phyloP scores from a whole-genome alignment of 2,888 invertebrate species.

The Aelia acuminata region DNA sequence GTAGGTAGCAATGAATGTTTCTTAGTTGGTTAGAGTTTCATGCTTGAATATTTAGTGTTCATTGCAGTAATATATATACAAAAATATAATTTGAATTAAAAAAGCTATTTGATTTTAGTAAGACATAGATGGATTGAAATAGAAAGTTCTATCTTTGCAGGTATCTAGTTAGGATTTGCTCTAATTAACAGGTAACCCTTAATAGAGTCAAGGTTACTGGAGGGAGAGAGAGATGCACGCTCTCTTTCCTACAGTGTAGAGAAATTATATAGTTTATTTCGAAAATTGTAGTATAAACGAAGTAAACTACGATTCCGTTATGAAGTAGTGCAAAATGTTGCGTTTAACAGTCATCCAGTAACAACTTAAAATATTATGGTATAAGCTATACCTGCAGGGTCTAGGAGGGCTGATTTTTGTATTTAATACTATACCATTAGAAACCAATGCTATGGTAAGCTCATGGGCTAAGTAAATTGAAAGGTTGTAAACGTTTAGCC shows the following conservation, averaged over 20 bases:
- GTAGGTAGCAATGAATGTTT: no score
- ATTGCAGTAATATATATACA: no score
- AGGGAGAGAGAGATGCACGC: not conserved
- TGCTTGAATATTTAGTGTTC: no score
- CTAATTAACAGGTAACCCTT: not conserved
- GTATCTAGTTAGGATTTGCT: slow-evolving; percentile 3
- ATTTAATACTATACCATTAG: no score
- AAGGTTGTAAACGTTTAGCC: no score
- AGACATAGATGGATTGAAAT: not conserved
- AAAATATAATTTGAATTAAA: not conserved
- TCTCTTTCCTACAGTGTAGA: not conserved
- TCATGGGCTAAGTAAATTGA: no score
- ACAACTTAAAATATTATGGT: not conserved
- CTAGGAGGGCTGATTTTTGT: no score
- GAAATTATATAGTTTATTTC: not conserved
- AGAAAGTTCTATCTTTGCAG: not conserved
- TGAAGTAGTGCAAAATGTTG: not conserved
- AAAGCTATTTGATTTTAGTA: not conserved
- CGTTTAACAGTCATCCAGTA: not conserved
- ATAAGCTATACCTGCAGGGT: no score
- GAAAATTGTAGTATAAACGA: not conserved
- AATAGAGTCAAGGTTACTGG: slow-evolving; percentile 1
- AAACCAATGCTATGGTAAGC: no score
- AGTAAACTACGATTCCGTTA: not conserved
- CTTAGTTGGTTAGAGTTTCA: no score